Percentiles rank a stretch among this genome's conserved stretches.
Conservation (phyloP, 2,888 invertebrate species). For the Rugalucina vietnamica region DNA sequence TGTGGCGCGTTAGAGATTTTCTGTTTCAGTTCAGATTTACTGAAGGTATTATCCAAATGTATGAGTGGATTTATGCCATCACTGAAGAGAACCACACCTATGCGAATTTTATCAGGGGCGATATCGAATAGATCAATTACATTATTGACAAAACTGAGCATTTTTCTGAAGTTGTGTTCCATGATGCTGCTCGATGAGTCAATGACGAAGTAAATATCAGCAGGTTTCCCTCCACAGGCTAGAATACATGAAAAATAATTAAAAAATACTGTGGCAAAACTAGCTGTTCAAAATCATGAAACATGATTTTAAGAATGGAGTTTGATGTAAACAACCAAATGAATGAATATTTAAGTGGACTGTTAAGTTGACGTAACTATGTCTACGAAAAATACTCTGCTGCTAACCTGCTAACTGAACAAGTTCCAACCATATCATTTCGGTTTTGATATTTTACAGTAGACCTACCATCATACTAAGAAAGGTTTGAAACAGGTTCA, state of each 20-base stretch:
- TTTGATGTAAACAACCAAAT: no score
- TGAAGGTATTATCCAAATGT: conserved; percentile 50
- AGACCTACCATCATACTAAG: no score
- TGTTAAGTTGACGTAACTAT: no score
- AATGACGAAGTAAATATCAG: conserved; percentile 65
- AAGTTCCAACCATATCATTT: no score
- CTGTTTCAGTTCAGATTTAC: conserved; percentile 48
- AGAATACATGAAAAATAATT: conserved; percentile 18
- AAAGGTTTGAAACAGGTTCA: no score
- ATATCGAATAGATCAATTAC: conserved; percentile 70
- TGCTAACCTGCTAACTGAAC: no score
- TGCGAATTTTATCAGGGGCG: conserved; percentile 61
- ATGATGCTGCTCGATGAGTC: conserved; percentile 73
- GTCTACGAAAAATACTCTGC: no score
- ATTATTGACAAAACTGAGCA: conserved; percentile 67
- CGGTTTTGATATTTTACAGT: no score
- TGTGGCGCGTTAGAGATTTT: conserved; percentile 52
- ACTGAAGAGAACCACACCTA: conserved; percentile 71
- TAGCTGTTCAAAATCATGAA: no score
- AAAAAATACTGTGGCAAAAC: no score
- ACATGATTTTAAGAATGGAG: no score
- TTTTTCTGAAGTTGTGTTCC: conserved; percentile 65
- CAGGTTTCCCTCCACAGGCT: conserved; percentile 70
- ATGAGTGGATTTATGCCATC: conserved; percentile 61
- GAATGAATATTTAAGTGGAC: no score